Evolutionary conservation across 2,888 invertebrate species (phyloP), one percentile per base, ranked within the genome.

Genomic region (Dendrolimus pini): DNA sequence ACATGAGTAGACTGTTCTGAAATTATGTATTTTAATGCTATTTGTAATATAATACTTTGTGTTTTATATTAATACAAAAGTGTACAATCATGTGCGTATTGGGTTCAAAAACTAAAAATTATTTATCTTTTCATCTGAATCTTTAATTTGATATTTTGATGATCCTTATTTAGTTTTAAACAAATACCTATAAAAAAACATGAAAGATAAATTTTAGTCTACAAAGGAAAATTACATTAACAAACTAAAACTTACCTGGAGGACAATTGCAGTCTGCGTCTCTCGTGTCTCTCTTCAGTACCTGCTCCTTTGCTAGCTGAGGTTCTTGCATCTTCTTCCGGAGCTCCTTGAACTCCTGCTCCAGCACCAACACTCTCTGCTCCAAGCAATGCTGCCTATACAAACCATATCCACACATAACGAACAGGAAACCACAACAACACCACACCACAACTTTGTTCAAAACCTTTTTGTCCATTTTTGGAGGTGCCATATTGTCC

Each of bases 251-350:
- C 85, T 75, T 65, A 88, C 89, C 89, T 90, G 85, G 73, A 62
- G 89, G 89, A 78, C 89, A 90, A 30, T 80, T 73, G 77, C 89
- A 90, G 63, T 90, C 89, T 7, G 78, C 80, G 69, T 90, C 89
- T 59, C 89, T 82, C 57, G 75, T 75, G 57, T 82, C 76, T 55
- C 86, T 73, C 60, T 76, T 74, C 65, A 83, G 68, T 63, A 79
- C 64, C 66, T 78, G 74, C 12, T 76, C 67, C 52, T 71, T 65
- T 60, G 63, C 56, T n/a, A 59, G 65, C 56, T 60, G 63, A 54
- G 60, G 58, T 42, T 68, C 74, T 54, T 77, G 65, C 52, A 59
- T 59, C 63, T 68, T 66, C 62, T 69, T 65, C 56, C 47, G 47
- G 47, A 75, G 60, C 61, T 74, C 73, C 62, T 71, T 62, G 60